Percentiles rank a stretch among this genome's conserved stretches.
Evolutionary conservation across 2,797 vertebrate genomes (phyloP).

Genomic region (Somateria mollissima): DNA sequence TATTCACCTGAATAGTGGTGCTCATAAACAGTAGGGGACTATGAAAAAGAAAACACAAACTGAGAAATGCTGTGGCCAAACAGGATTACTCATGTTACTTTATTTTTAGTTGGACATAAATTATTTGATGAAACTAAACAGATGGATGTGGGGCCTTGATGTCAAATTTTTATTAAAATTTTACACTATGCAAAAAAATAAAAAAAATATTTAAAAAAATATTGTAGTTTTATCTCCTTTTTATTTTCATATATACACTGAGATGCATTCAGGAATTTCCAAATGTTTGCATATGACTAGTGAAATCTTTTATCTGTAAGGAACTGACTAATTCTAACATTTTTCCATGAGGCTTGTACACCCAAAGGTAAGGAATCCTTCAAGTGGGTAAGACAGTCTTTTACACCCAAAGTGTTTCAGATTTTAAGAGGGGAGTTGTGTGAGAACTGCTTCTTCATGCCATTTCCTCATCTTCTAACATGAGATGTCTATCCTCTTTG

Average conservation of each 20-base stretch:
- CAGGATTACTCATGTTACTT: conserved; percentile 56
- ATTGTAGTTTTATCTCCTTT: conserved; percentile 78
- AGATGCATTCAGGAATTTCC: conserved; percentile 76
- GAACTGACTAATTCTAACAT: conserved; percentile 60
- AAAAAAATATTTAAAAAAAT: conserved; percentile 83
- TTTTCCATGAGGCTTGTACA: conserved; percentile 68
- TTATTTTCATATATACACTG: conserved; percentile 83
- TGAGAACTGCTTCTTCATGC: conserved; percentile 67
- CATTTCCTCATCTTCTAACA: conserved; percentile 47
- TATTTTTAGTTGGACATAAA: conserved; percentile 64
- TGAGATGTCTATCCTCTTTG: background rate
- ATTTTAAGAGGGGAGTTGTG: conserved; percentile 60
- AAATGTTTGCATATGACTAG: conserved; percentile 73
- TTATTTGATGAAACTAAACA: conserved; percentile 68
- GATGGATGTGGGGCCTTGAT: conserved; percentile 70
- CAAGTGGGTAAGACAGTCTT: conserved; percentile 28
- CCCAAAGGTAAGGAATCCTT: conserved; percentile 67
- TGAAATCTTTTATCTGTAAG: conserved; percentile 70
- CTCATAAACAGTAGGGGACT: conserved; percentile 9
- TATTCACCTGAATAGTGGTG: conserved; percentile 8
- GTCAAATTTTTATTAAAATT: conserved; percentile 78
- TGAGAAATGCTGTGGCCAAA: conserved; percentile 72
- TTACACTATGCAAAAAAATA: conserved; percentile 82
- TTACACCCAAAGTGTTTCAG: background rate
- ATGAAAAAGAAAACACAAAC: conserved; percentile 52